These are phyloP conservation scores for Paramormyrops kingsleyae DNA, from an alignment of 2,113 vertebrate genomes.

Conservation along the genomic window DNA sequence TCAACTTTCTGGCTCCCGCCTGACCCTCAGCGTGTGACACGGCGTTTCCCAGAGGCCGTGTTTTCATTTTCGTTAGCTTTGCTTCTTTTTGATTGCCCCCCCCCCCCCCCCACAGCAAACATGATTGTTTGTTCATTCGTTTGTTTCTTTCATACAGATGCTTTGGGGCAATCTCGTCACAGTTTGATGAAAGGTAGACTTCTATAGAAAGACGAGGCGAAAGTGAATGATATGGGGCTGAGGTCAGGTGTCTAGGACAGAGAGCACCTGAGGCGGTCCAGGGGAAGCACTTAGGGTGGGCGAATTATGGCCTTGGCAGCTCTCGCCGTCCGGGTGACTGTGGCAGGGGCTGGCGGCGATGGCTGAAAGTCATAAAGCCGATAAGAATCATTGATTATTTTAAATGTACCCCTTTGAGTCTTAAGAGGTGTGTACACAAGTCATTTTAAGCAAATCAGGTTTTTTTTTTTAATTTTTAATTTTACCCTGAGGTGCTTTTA, in stretches of 20 bases:
- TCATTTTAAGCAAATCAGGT: conserved; percentile 14
- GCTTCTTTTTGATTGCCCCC: not conserved
- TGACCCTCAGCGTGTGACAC: not conserved
- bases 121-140: not conserved
- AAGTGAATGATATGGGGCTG: not conserved
- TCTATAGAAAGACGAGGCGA: not conserved
- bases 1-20: not conserved
- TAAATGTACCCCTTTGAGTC: conserved; percentile 52
- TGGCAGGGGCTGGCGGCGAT: conserved; percentile 74
- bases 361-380: conserved; percentile 50
- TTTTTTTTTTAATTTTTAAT: not conserved
- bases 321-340: conserved; percentile 53
- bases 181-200: not conserved
- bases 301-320: conserved; percentile 7
- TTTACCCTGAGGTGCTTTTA: conserved; percentile 14
- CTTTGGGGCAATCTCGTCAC: not conserved
- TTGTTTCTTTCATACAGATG: not conserved
- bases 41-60: not conserved
- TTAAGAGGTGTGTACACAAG: conserved; percentile 49
- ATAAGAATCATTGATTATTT: conserved; percentile 41
- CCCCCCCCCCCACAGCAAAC: too few relatives aligned
- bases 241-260: not conserved
- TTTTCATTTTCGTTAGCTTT: not conserved
- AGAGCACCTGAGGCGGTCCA: not conserved
- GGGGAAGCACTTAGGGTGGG: conserved; percentile 11